Evolutionary conservation across 2,888 invertebrate genomes (phyloP).

Genomic region (Petrolisthes manimaculis): DNA sequence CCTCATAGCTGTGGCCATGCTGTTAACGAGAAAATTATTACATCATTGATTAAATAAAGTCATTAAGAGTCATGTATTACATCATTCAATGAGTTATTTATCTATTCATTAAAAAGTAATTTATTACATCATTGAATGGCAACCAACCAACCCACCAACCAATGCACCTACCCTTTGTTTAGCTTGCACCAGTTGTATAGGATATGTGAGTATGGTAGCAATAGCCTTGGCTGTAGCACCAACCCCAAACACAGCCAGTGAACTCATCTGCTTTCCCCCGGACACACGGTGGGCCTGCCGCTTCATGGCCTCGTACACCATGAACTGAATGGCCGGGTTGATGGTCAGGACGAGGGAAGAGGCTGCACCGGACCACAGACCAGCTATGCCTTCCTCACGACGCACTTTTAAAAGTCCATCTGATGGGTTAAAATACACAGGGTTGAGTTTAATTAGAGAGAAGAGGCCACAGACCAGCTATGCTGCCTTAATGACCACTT

Average conservation of each 20-base stretch:
- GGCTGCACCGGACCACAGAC: slow-evolving; percentile 86
- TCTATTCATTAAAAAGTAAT: no score
- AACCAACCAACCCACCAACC: no score
- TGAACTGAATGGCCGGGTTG: slow-evolving; percentile 93
- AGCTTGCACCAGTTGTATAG: slow-evolving; percentile 87
- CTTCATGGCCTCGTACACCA: slow-evolving; percentile 90
- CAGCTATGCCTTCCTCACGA: slow-evolving; percentile 80
- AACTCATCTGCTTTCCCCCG: slow-evolving; percentile 73
- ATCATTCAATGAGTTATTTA: no score
- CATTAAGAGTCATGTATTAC: background rate
- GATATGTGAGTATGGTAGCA: slow-evolving; percentile 90
- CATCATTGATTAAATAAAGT: no score
- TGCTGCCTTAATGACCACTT: no score
- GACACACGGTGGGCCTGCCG: slow-evolving; percentile 70
- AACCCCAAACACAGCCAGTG: slow-evolving; percentile 78
- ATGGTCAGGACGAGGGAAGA: slow-evolving; percentile 88
- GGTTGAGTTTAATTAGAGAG: slow-evolving; percentile 72
- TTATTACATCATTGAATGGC: no score
- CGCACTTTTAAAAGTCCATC: slow-evolving; percentile 81
- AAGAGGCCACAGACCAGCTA: slow-evolving; percentile 85
- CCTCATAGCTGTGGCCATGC: slow-evolving; percentile 71
- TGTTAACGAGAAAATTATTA: slow-evolving; percentile 61
- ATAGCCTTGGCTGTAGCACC: slow-evolving; percentile 89
- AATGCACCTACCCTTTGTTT: slow-evolving; percentile 75
- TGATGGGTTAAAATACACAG: slow-evolving; percentile 67